phyloP scores from a whole-genome alignment of 2,888 invertebrate species.

The Poecilus cupreus region DNA sequence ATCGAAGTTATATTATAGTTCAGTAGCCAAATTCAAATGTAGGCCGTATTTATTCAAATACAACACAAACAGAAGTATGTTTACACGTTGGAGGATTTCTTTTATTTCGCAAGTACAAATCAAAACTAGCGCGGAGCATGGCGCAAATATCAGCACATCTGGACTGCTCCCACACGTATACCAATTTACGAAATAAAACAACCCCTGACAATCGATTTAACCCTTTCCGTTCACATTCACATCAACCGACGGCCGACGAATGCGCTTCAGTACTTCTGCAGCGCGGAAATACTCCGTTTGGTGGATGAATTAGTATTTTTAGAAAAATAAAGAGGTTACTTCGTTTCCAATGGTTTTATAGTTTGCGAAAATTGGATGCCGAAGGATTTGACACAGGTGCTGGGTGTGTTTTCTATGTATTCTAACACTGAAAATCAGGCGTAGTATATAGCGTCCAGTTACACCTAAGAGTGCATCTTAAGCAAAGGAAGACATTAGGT shows the following conservation, averaged over 20 bases:
- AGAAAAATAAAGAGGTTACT: no score
- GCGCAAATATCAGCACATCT: background rate
- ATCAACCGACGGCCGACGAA: background rate
- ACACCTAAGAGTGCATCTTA: no score
- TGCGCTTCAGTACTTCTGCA: background rate
- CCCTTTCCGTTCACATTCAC: background rate
- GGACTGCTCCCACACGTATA: background rate
- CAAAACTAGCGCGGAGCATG: background rate
- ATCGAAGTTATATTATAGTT: background rate
- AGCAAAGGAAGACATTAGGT: no score
- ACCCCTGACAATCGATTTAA: slow-evolving; percentile 2
- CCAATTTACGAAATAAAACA: slow-evolving; percentile 16
- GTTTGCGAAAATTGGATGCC: no score
- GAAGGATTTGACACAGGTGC: no score
- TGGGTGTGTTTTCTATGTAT: no score
- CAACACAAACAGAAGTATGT: background rate
- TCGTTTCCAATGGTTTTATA: no score
- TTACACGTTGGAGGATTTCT: background rate
- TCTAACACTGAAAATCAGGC: no score
- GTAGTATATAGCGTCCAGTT: no score
- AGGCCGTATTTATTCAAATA: slow-evolving; percentile 17
- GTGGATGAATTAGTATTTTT: background rate
- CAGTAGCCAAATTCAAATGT: background rate
- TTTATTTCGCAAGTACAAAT: slow-evolving; percentile 12
- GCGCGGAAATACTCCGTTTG: background rate